phyloP scores from a whole-genome alignment of 2,797 vertebrate genomes.

The Sebastes iracundus region DNA sequence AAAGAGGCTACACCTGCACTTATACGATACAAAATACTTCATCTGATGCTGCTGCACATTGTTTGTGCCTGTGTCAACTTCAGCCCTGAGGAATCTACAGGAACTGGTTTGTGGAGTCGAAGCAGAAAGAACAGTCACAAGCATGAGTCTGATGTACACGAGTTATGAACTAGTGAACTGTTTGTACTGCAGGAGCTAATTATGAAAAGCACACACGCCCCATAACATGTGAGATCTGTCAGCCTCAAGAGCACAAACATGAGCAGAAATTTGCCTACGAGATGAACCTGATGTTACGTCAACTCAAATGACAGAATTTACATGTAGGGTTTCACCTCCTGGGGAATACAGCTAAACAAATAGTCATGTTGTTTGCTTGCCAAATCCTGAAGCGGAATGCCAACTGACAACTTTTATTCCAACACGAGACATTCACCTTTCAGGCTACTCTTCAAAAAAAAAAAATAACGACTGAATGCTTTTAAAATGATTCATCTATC shows the following conservation, averaged over 20 bases:
- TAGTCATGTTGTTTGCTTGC: neutral
- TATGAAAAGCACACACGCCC: neutral
- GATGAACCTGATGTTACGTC: constrained; percentile 6
- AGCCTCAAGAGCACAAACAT: neutral
- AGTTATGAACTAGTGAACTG: neutral
- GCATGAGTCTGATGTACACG: neutral
- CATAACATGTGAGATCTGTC: neutral
- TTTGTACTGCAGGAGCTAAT: constrained; percentile 12
- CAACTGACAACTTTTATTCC: neutral
- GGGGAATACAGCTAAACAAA: constrained; percentile 9
- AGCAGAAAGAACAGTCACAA: neutral
- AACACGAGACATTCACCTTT: rapidly evolving
- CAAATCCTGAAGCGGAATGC: neutral
- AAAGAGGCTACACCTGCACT: neutral
- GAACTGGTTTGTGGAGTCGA: constrained; percentile 47
- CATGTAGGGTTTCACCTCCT: neutral
- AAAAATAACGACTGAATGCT: neutral
- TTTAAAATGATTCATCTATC: neutral
- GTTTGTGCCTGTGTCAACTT: neutral
- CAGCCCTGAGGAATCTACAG: constrained; percentile 22
- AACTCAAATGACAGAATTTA: constrained; percentile 20
- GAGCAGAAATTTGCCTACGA: constrained; percentile 55
- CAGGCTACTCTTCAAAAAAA: neutral
- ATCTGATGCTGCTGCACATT: neutral
- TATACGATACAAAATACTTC: neutral